A percentile compares a stretch with the other conserved stretches of the same genome.
These are phyloP conservation scores for Fulica atra DNA, from an alignment of 2,113 vertebrate species.

Conservation along the genomic window DNA sequence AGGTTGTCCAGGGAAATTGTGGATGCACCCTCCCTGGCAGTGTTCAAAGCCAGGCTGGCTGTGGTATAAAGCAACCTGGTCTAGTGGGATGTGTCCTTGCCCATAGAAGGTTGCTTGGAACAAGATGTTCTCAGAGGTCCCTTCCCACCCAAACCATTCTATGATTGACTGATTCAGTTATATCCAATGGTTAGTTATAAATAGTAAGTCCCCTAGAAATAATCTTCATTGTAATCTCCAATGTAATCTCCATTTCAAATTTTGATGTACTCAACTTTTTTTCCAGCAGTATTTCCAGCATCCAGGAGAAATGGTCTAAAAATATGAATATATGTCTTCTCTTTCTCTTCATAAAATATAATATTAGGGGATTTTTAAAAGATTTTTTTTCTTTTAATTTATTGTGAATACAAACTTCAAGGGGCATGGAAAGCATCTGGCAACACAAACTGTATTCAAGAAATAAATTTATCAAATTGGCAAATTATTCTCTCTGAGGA, in stretches of 20 bases:
- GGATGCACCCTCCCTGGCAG: no score
- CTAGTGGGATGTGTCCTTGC: no score
- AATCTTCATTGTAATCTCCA: background rate
- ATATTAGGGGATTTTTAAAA: background rate
- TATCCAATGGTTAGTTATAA: background rate
- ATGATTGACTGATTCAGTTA: background rate
- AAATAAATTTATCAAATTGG: background rate
- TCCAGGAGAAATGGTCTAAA: background rate
- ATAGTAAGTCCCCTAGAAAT: background rate
- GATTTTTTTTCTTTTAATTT: background rate
- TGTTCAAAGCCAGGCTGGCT: no score
- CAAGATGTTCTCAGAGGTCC: no score
- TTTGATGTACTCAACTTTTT: background rate
- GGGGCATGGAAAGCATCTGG: background rate
- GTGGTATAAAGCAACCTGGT: no score
- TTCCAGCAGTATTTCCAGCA: background rate
- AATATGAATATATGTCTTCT: background rate
- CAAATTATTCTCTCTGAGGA: background rate
- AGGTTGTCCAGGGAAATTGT: no score
- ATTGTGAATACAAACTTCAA: background rate
- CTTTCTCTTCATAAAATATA: background rate
- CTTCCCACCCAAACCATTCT: no score
- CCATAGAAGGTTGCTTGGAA: no score
- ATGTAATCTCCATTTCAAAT: background rate
- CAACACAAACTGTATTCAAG: background rate